phyloP scores from a whole-genome alignment of 2,113 vertebrate species.

The Xenopus tropicalis region DNA sequence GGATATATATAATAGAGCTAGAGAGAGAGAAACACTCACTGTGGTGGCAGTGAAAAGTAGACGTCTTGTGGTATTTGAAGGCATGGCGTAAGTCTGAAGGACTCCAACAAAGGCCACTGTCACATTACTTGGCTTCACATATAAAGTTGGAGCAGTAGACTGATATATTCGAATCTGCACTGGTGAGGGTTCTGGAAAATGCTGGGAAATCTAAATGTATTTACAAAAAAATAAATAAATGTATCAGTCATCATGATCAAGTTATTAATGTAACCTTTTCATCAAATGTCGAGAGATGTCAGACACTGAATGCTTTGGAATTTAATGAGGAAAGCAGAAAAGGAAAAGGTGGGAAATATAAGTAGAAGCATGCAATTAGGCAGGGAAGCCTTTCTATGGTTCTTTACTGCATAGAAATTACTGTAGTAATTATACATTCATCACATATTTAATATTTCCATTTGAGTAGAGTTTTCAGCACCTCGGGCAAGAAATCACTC shows the following conservation, averaged over 20 bases:
- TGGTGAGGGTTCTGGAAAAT: not conserved
- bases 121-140: not conserved
- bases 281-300: no score
- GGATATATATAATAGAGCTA: no score
- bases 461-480: not conserved
- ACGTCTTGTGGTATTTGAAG: not conserved
- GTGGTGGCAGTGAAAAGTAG: not conserved
- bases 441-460: not conserved
- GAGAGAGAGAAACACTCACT: conserved; percentile 8
- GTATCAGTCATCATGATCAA: not conserved
- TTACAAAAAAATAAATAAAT: not conserved
- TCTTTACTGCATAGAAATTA: not conserved
- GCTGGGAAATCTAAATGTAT: conserved; percentile 11
- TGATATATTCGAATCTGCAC: not conserved
- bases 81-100: not conserved
- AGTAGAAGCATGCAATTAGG: not conserved
- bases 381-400: not conserved
- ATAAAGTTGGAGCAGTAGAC: not conserved
- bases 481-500: not conserved
- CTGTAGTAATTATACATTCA: not conserved
- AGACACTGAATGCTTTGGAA: no score
- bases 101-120: not conserved
- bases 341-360: no score
- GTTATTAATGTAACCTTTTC: no score
- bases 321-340: no score